Conservation (phyloP, 2,797 vertebrate genomes). For the Poeciliopsis turneri region DNA sequence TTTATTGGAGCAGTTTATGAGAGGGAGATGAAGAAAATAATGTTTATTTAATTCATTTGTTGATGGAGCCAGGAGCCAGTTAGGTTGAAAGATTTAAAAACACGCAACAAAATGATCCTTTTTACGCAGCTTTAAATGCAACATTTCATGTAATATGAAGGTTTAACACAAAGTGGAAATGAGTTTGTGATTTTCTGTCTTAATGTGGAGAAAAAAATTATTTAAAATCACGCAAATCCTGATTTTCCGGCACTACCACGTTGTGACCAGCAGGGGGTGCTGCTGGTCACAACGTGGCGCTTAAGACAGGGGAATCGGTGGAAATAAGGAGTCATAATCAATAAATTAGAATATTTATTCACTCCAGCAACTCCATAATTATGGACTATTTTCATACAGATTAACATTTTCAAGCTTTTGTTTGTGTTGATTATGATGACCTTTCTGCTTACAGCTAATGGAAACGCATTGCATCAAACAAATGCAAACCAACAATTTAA, state of each 20-base stretch:
- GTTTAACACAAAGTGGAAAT: background rate
- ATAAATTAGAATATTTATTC: background rate
- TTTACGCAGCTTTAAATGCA: background rate
- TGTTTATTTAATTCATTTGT: background rate
- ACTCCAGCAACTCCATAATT: background rate
- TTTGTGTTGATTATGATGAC: background rate
- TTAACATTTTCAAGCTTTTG: background rate
- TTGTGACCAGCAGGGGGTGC: constrained; percentile 3
- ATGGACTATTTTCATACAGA: background rate
- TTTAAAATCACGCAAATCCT: background rate
- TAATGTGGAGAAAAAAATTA: background rate
- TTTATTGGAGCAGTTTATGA: background rate
- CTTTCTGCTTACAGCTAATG: background rate
- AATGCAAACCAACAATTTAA: background rate
- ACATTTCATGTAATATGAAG: background rate
- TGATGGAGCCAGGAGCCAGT: background rate
- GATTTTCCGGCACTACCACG: background rate
- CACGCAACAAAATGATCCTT: background rate
- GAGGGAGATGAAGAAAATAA: background rate
- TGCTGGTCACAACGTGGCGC: too few relatives aligned
- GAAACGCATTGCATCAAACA: background rate
- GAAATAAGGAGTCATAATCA: background rate
- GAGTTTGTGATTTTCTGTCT: background rate
- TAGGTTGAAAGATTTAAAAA: background rate
- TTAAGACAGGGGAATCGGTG: background rate